Conservation (phyloP, 1,140 invertebrate species). For the Xylocopa sonorina region DNA sequence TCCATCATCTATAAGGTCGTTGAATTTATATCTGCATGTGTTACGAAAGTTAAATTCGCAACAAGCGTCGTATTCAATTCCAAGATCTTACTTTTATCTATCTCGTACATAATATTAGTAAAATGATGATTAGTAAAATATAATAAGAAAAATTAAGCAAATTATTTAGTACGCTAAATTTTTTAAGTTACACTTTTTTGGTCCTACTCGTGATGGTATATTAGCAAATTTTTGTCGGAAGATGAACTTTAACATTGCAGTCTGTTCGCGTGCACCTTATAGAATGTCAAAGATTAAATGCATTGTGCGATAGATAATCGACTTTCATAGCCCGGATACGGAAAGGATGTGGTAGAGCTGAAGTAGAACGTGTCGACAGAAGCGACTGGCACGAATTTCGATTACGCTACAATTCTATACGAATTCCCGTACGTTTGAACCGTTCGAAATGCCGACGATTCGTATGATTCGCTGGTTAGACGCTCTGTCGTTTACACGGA, state of each 20-base stretch:
- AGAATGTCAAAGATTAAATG: not conserved
- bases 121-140: no score
- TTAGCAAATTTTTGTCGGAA: not conserved
- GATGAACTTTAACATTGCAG: not conserved
- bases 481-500: no score
- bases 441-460: not conserved
- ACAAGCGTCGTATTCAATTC: not conserved
- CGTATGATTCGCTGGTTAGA: no score
- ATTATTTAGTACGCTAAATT: no score
- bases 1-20: not conserved
- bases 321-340: slow-evolving; percentile 16
- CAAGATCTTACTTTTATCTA: no score
- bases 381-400: slow-evolving; percentile 29
- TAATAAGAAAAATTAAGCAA: no score
- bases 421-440: not conserved
- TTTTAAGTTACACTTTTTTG: not conserved
- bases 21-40: not conserved
- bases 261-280: not conserved
- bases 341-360: slow-evolving; percentile 25
- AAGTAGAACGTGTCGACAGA: slow-evolving; percentile 41
- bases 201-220: not conserved
- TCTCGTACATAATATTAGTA: no score
- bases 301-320: not conserved
- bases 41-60: not conserved
- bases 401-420: slow-evolving; percentile 22